Evolutionary conservation across 2,888 invertebrate species (phyloP).

Genomic region (Lepidochrysops patricia): DNA sequence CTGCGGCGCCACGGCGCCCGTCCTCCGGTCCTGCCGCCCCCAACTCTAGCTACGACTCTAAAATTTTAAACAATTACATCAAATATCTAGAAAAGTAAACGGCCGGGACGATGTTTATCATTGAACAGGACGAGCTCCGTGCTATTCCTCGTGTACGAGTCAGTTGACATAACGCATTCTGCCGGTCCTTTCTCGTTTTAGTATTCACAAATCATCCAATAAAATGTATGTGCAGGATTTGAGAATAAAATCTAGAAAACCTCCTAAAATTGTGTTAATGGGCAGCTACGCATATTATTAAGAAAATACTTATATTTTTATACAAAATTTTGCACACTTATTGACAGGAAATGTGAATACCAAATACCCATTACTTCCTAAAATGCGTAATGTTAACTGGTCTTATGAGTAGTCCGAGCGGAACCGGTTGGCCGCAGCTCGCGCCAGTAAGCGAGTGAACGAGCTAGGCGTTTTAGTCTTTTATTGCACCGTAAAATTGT

Average conservation of each 20-base stretch:
- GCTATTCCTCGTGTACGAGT: neutral
- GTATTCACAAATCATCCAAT: neutral
- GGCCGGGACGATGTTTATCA: neutral
- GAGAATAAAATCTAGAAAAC: neutral
- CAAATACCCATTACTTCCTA: neutral
- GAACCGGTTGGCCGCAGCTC: neutral
- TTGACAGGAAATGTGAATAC: neutral
- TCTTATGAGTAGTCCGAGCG: neutral
- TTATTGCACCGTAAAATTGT: neutral
- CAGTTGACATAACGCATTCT: neutral
- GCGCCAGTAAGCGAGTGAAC: neutral
- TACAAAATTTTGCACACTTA: neutral
- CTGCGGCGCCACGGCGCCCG: neutral
- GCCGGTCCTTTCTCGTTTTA: neutral
- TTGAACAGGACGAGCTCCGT: neutral
- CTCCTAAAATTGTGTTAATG: neutral
- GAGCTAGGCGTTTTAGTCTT: neutral
- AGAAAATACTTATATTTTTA: neutral
- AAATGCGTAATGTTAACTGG: neutral
- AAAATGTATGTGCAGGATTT: neutral
- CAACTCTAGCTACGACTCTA: neutral
- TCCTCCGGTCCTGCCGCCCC: neutral
- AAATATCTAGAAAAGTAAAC: neutral
- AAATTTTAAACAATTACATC: slow-evolving; percentile 4
- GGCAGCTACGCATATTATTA: neutral